Percentiles rank a stretch among this genome's conserved stretches.
phyloP scores from a whole-genome alignment of 2,113 vertebrate genomes.

The Petroica traversi region DNA sequence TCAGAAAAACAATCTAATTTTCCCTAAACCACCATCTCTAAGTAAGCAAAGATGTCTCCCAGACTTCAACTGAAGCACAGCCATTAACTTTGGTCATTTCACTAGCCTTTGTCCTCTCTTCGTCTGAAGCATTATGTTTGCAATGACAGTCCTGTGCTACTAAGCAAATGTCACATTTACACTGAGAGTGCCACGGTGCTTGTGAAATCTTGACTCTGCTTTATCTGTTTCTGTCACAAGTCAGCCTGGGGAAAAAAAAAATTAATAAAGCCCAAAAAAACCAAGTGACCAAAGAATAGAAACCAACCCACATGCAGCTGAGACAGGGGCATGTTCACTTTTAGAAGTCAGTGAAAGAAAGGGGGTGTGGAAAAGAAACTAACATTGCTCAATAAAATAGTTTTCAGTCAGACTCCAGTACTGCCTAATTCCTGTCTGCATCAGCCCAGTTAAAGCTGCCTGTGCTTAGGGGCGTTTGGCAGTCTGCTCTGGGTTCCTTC shows the following conservation, averaged over 20 bases:
- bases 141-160: not conserved
- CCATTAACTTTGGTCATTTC: not conserved
- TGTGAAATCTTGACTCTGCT: not conserved
- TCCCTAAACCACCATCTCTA: not conserved
- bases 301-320: not conserved
- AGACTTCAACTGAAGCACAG: not conserved
- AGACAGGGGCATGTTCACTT: not conserved
- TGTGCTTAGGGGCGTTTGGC: slow-evolving; percentile 57
- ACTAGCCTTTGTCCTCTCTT: not conserved
- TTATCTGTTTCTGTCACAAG: not conserved
- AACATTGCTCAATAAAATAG: slow-evolving; percentile 15
- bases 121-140: not conserved
- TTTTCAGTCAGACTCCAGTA: slow-evolving; percentile 3
- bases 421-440: slow-evolving; percentile 36
- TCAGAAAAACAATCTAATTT: not conserved
- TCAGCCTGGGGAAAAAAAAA: not conserved
- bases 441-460: slow-evolving; percentile 52
- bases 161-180: not conserved
- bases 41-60: not conserved
- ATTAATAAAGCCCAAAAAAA: not conserved
- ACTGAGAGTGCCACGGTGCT: not conserved
- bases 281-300: not conserved
- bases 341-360: slow-evolving; percentile 26
- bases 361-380: not conserved
- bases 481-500: slow-evolving; percentile 56